These are phyloP conservation scores for Solea senegalensis DNA, from an alignment of 2,113 vertebrate genomes.

Conservation along the genomic window DNA sequence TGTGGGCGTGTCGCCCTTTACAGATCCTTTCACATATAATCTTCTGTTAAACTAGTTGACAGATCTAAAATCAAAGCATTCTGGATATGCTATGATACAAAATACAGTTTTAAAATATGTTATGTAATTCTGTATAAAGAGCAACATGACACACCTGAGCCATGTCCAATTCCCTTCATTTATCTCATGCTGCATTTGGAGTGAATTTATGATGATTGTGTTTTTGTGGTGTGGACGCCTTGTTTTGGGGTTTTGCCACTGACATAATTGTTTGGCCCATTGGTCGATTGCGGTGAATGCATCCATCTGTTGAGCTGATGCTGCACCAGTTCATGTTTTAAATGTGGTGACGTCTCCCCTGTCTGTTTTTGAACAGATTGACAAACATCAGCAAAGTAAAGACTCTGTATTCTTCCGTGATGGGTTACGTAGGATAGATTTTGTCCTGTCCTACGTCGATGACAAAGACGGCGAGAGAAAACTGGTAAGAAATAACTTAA, in stretches of 20 bases:
- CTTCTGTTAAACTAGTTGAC: neutral
- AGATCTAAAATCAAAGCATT: neutral
- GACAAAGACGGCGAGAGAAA: conserved; percentile 91
- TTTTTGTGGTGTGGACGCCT: conserved; percentile 20
- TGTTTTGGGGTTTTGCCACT: conserved; percentile 26
- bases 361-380: conserved; percentile 52
- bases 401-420: conserved; percentile 96
- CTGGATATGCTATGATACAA: neutral
- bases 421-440: conserved; percentile 91
- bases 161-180: neutral
- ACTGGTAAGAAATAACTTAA: conserved; percentile 79
- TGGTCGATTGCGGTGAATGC: conserved; percentile 25
- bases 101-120: neutral
- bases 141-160: conserved; percentile 2
- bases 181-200: conserved; percentile 37
- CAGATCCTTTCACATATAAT: neutral
- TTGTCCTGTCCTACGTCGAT: conserved; percentile 92
- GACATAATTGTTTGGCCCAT: conserved; percentile 10
- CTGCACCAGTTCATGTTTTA: neutral
- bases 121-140: neutral
- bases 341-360: conserved; percentile 11
- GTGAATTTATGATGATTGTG: conserved; percentile 12
- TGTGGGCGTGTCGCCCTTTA: neutral
- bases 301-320: neutral
- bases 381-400: conserved; percentile 78